Conservation (phyloP, 2,113 vertebrate species). For the Muntiacus reevesi region DNA sequence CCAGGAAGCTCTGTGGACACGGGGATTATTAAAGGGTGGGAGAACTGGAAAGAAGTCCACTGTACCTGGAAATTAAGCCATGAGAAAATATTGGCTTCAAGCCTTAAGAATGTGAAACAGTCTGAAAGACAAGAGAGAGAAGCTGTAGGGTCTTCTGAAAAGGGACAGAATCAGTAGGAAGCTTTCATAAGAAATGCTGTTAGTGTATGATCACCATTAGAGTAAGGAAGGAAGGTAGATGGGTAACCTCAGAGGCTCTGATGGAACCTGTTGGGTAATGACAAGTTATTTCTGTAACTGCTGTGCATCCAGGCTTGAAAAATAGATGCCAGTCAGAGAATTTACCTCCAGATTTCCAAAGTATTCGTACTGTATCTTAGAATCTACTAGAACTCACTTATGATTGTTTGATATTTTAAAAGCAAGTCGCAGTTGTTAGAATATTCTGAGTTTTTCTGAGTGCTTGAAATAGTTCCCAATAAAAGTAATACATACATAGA, state of each 20-base stretch:
- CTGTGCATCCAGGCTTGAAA: background rate
- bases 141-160: too few relatives aligned
- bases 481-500: background rate
- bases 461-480: background rate
- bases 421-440: background rate
- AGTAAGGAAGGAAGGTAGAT: fast-evolving
- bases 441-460: background rate
- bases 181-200: fast-evolving
- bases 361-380: background rate
- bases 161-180: background rate
- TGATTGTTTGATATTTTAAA: background rate
- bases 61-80: too few relatives aligned
- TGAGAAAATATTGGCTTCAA: background rate
- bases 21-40: too few relatives aligned
- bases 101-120: too few relatives aligned
- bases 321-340: background rate
- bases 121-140: background rate
- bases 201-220: fast-evolving
- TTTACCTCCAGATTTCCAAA: too few relatives aligned
- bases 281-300: background rate
- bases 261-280: background rate
- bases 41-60: background rate
- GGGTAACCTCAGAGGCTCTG: background rate
- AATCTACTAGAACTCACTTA: background rate
- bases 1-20: background rate